Evolutionary conservation across 1,140 invertebrate genomes (phyloP), one percentile per base, ranked within the genome.

Genomic region (Hypsibius dujardini): DNA sequence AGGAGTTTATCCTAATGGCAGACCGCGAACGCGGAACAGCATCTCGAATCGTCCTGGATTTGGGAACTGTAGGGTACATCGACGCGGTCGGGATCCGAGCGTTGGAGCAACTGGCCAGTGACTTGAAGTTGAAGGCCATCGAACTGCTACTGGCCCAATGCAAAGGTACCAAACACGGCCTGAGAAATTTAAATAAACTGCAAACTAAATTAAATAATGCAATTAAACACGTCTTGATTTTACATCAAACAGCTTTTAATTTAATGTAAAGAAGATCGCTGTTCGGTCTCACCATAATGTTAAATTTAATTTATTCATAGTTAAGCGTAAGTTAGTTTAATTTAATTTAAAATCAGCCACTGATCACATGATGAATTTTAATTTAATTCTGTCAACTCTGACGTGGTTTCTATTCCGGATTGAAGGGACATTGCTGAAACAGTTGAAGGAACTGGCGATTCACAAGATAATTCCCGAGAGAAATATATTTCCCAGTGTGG

Each of bases 401-500:
- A 28, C 28, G 28, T 28, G 28, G 28, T 28, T 28, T 28, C 28
- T 28, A 28, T 28, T 28, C 28, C 28, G 28, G 28, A 28, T 56
- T n/a, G 50, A 7, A 67, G 62, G 62, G 7, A 7, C 62, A 7
- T 3, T 67, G 62, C 62, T 12, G 12, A 67, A 42, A 45, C 62
- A 67, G 45, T 42, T 67, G 3, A 12, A 45, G 62, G 62, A 67
- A 42, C 62, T 67, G 12, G 62, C 12, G 42, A 12, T 42, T 42
- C 12, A 45, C 42, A 67, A 67, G 42, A 67, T 67, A 15, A 45
- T 67, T 7, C 62, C 62, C 12, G 12, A 67, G 42, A 12, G 62
- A 3, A 67, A 67, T 0, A 67, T 67, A 12, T 67, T 67, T 42
- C 62, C 62, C 62, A 67, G 62, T 42, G 12, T 67, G 62, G 62